Evolutionary conservation across 2,797 vertebrate species (phyloP).

Genomic region (Malurus leucopterus): DNA sequence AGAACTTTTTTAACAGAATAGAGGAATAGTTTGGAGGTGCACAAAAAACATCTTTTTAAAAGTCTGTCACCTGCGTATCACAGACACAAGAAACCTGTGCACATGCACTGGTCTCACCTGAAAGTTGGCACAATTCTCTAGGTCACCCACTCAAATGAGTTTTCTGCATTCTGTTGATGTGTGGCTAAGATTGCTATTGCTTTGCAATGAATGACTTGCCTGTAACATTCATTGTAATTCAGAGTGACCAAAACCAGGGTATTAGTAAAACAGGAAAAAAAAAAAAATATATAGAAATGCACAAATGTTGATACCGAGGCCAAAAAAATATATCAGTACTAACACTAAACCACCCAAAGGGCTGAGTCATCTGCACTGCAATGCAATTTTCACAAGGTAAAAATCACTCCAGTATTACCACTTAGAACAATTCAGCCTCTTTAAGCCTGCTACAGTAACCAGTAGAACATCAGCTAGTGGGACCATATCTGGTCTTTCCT

Average conservation of each 20-base stretch:
- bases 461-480: background rate
- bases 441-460: background rate
- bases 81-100: background rate
- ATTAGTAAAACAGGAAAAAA: background rate
- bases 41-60: background rate
- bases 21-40: background rate
- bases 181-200: background rate
- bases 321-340: background rate
- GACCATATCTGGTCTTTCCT: background rate
- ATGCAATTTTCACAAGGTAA: background rate
- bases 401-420: background rate
- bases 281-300: background rate
- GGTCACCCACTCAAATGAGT: background rate
- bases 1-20: background rate
- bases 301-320: background rate
- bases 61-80: background rate
- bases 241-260: fast-evolving
- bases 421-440: background rate
- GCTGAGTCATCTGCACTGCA: fast-evolving
- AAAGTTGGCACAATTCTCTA: background rate
- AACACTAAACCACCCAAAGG: background rate
- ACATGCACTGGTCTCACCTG: background rate
- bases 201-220: background rate
- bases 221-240: background rate
- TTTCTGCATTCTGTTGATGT: background rate